These are phyloP conservation scores for Rhyacichthys aspro DNA, from an alignment of 2,797 vertebrate species.

Conservation along the genomic window DNA sequence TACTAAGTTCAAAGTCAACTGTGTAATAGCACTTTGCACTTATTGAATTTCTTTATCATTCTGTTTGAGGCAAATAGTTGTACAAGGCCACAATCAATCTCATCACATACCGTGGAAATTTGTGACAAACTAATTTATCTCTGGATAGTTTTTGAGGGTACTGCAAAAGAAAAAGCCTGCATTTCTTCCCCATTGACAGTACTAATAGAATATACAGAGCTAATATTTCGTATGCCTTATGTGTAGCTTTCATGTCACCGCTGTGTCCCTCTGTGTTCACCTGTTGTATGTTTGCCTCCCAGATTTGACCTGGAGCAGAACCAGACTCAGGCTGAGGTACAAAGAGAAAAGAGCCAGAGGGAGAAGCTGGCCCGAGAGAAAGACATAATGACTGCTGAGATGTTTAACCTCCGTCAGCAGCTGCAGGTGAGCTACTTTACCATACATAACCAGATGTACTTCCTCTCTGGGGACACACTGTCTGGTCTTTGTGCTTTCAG, in stretches of 20 bases:
- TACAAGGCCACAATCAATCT: too few relatives aligned
- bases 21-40: neutral
- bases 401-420: conserved; percentile 92
- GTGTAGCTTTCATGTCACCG: neutral
- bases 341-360: conserved; percentile 87
- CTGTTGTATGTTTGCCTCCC: conserved; percentile 26
- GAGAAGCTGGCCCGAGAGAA: conserved; percentile 93
- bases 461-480: conserved; percentile 25
- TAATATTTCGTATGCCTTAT: neutral
- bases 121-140: too few relatives aligned
- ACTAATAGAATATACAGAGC: neutral
- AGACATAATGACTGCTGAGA: conserved; percentile 89
- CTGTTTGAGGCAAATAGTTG: neutral
- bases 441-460: conserved; percentile 20
- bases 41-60: conserved; percentile 9
- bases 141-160: too few relatives aligned
- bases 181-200: neutral
- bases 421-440: conserved; percentile 82
- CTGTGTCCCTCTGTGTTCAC: conserved; percentile 5
- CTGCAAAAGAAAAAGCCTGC: neutral
- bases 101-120: too few relatives aligned
- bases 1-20: conserved; percentile 10
- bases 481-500: conserved; percentile 28
- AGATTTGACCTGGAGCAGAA: conserved; percentile 95
- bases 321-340: conserved; percentile 88